These are phyloP conservation scores for Synanthedon vespiformis DNA, from an alignment of 2,888 invertebrate genomes.

Conservation along the genomic window DNA sequence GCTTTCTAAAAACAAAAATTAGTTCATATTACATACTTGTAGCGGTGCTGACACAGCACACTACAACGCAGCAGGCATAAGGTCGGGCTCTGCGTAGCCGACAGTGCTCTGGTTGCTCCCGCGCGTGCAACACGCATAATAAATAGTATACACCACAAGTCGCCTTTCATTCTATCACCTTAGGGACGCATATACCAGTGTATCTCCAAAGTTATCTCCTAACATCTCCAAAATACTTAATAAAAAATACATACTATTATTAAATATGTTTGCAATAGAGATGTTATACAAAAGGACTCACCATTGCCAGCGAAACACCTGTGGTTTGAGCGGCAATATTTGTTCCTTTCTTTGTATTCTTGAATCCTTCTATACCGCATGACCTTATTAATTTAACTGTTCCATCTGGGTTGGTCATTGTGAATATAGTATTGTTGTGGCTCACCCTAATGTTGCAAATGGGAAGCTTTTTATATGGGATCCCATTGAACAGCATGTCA, in stretches of 20 bases:
- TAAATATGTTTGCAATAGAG: background rate
- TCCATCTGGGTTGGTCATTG: conserved; percentile 79
- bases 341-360: conserved; percentile 94
- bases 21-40: conserved; percentile 1
- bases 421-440: conserved; percentile 90
- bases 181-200: too few species aligned
- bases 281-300: conserved; percentile 44
- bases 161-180: too few species aligned
- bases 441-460: conserved; percentile 85
- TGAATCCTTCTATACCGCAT: conserved; percentile 94
- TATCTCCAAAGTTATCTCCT: too few species aligned
- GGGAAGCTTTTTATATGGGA: conserved; percentile 83
- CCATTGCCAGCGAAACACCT: conserved; percentile 82
- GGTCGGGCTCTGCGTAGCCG: too few species aligned
- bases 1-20: conserved; percentile 71
- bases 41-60: too few species aligned
- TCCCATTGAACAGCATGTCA: conserved; percentile 78
- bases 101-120: too few species aligned
- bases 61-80: too few species aligned
- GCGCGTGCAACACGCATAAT: too few species aligned
- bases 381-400: conserved; percentile 73
- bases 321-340: conserved; percentile 97
- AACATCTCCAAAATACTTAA: too few species aligned
- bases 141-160: too few species aligned
- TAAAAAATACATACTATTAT: background rate